Percentiles rank a stretch among this genome's conserved stretches.
Conservation (phyloP, 2,888 invertebrate species). For the Ophion costatus region DNA sequence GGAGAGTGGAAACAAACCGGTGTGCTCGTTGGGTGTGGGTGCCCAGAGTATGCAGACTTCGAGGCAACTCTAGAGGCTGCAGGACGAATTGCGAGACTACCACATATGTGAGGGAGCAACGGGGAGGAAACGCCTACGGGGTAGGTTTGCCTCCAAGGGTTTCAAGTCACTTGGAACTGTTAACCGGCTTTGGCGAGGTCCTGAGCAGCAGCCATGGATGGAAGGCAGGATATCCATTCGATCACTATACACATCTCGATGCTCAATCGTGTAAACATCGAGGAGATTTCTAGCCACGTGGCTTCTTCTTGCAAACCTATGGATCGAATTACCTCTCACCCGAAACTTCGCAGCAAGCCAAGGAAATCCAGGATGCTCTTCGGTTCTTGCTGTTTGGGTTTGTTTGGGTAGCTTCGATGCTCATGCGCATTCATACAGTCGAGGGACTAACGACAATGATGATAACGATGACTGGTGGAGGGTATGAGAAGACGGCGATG, state of each 20-base stretch:
- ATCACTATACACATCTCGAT: slow-evolving; percentile 41
- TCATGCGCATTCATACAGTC: too few species aligned
- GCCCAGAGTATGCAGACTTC: slow-evolving; percentile 21
- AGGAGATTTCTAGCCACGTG: slow-evolving; percentile 72
- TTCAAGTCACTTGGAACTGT: slow-evolving; percentile 39
- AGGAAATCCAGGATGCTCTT: too few species aligned
- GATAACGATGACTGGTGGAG: too few species aligned
- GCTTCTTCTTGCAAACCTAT: slow-evolving; percentile 12
- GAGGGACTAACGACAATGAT: too few species aligned
- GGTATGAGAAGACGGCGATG: too few species aligned
- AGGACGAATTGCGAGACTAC: slow-evolving; percentile 21
- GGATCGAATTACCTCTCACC: neutral
- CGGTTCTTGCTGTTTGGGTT: too few species aligned
- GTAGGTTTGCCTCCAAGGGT: slow-evolving; percentile 45
- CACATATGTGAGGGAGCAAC: neutral
- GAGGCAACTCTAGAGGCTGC: slow-evolving; percentile 26
- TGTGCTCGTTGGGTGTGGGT: slow-evolving; percentile 11
- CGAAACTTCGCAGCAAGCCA: neutral
- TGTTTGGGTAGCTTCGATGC: too few species aligned
- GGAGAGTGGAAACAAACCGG: slow-evolving; percentile 64
- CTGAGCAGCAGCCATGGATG: neutral
- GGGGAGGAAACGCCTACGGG: neutral
- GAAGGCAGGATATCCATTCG: slow-evolving; percentile 12
- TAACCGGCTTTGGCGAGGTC: neutral
- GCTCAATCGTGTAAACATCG: slow-evolving; percentile 79